Percentiles rank a stretch among this genome's conserved stretches.
Evolutionary conservation across 2,888 invertebrate species (phyloP).

Genomic region (Campopleginae sp.): DNA sequence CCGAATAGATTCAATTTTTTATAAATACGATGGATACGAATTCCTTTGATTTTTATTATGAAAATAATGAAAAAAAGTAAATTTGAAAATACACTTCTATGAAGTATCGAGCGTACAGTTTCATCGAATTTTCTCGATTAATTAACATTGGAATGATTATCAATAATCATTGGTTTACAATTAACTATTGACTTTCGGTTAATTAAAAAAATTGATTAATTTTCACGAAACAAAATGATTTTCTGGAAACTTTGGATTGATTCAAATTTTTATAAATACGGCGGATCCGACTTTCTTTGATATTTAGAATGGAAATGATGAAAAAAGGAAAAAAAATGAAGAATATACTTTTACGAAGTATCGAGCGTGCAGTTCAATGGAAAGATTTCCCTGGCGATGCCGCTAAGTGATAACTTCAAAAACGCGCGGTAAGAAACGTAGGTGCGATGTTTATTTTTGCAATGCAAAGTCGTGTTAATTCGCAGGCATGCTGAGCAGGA

Average conservation of each 20-base stretch:
- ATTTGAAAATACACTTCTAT: neutral
- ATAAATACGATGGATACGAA: neutral
- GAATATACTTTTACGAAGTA: neutral
- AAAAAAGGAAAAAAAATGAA: neutral
- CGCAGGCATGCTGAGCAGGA: constrained; percentile 44
- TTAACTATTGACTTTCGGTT: neutral
- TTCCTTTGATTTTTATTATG: neutral
- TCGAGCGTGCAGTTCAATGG: neutral
- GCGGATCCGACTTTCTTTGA: neutral
- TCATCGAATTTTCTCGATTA: neutral
- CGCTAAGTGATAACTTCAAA: constrained; percentile 18
- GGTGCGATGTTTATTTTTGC: constrained; percentile 29
- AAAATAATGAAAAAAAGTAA: neutral
- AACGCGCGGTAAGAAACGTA: constrained; percentile 1
- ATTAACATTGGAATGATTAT: no score
- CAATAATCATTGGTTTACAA: no score
- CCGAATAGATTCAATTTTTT: neutral
- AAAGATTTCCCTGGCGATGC: constrained; percentile 4
- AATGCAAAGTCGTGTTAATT: constrained; percentile 56
- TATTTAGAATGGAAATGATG: neutral
- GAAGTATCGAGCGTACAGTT: neutral
- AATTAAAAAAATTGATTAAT: neutral
- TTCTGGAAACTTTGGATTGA: neutral
- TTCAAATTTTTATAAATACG: neutral
- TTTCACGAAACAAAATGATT: neutral